A percentile compares a stretch with the other conserved stretches of the same genome.
phyloP scores from a whole-genome alignment of 37 sponge, comb jelly and placozoan genomes.

The Geodia barretti region DNA sequence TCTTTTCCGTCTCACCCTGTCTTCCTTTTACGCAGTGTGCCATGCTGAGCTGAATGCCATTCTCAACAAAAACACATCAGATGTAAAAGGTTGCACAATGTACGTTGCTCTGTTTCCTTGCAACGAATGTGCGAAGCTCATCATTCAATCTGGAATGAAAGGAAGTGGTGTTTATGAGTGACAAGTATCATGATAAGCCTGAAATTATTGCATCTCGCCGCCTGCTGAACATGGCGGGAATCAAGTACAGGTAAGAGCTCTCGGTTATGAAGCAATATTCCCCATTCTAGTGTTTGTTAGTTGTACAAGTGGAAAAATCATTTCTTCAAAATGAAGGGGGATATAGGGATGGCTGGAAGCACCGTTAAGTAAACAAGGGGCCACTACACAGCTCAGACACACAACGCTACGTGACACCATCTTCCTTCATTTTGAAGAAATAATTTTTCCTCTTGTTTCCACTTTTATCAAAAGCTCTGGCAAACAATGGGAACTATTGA shows the following conservation, averaged over 20 bases:
- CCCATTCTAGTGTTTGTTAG: background rate
- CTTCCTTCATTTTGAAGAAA: too few species aligned
- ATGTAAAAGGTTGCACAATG: constrained; percentile 91
- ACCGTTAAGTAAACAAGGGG: background rate
- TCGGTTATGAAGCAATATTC: background rate
- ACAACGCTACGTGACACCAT: too few species aligned
- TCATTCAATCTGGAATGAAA: constrained; percentile 90
- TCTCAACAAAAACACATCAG: constrained; percentile 90
- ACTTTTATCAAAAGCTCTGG: too few species aligned
- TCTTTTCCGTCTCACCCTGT: too few species aligned
- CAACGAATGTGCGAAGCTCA: constrained; percentile 97
- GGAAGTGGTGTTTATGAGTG: constrained; percentile 73
- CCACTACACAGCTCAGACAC: background rate
- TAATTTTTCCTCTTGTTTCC: too few species aligned
- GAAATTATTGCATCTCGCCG: constrained; percentile 69
- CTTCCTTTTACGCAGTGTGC: constrained; percentile 85
- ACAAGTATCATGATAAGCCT: constrained; percentile 83
- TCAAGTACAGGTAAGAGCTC: constrained; percentile 62
- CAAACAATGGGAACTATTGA: too few species aligned
- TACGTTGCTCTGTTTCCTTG: constrained; percentile 96
- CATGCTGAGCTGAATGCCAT: constrained; percentile 99
- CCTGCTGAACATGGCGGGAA: constrained; percentile 84
- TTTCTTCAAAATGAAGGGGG: too few species aligned
- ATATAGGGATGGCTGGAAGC: too few species aligned
- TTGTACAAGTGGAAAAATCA: too few species aligned